Percentiles rank a stretch among this genome's conserved stretches.
These are phyloP conservation scores for Ferdinandea cuprea DNA, from an alignment of 2,888 invertebrate species.

Conservation along the genomic window DNA sequence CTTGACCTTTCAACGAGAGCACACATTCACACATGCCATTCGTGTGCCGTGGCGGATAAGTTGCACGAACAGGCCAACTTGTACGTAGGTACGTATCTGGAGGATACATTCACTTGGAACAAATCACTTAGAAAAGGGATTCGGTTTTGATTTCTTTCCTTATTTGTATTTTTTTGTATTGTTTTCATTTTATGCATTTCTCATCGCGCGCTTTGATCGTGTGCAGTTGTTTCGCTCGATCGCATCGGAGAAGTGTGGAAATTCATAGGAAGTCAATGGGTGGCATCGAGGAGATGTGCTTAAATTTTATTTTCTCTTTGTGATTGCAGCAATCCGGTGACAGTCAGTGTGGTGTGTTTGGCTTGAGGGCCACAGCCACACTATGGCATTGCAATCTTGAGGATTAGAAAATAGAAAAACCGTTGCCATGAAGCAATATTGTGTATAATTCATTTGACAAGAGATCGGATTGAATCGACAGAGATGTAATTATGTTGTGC, in stretches of 20 bases:
- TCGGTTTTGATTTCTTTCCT: slow-evolving; percentile 27
- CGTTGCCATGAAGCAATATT: slow-evolving; percentile 22
- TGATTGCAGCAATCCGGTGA: slow-evolving; percentile 52
- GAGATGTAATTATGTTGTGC: slow-evolving; percentile 65
- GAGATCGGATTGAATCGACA: slow-evolving; percentile 54
- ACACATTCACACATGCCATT: slow-evolving; percentile 34
- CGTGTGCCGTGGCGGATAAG: slow-evolving; percentile 36
- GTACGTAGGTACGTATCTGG: neutral
- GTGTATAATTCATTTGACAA: slow-evolving; percentile 31
- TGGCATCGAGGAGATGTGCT: slow-evolving; percentile 62
- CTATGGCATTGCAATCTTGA: neutral
- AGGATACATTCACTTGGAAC: slow-evolving; percentile 30
- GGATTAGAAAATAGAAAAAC: slow-evolving; percentile 15
- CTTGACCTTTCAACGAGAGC: slow-evolving; percentile 66
- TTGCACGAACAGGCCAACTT: no score
- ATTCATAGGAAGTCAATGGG: slow-evolving; percentile 55
- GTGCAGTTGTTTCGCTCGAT: slow-evolving; percentile 50
- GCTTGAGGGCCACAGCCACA: neutral
- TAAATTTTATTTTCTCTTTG: slow-evolving; percentile 30
- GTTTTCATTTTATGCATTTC: no score
- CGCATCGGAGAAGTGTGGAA: slow-evolving; percentile 56
- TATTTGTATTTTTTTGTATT: neutral
- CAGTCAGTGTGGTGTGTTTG: no score
- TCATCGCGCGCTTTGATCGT: slow-evolving; percentile 21
- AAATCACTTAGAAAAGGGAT: slow-evolving; percentile 38